Evolutionary conservation across 2,888 invertebrate species (phyloP).

Genomic region (Drosophila peninsularis): DNA sequence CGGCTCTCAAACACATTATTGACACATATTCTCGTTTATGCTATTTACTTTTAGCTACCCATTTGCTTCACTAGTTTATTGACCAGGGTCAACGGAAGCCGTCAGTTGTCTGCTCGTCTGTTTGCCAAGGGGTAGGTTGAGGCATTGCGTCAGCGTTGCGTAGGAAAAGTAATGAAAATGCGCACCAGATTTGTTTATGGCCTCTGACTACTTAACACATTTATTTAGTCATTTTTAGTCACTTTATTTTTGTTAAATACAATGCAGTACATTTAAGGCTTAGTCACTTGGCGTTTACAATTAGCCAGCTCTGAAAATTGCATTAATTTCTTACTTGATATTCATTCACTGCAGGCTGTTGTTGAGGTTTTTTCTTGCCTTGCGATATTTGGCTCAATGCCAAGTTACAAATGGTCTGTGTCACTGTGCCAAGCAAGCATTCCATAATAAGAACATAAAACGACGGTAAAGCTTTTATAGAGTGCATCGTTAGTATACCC

Average conservation of each 20-base stretch:
- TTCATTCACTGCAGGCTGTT: constrained; percentile 17
- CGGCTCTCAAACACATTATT: constrained; percentile 38
- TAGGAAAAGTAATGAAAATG: constrained; percentile 51
- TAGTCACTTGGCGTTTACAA: constrained; percentile 36
- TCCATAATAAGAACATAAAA: constrained; percentile 27
- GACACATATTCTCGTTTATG: constrained; percentile 55
- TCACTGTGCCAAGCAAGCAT: constrained; percentile 40
- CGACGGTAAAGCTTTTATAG: neutral
- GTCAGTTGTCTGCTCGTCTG: constrained; percentile 43
- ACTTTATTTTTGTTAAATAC: constrained; percentile 21
- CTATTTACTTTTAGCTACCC: constrained; percentile 47
- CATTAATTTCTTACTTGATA: constrained; percentile 27
- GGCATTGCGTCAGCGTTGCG: constrained; percentile 66
- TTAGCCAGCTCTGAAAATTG: constrained; percentile 26
- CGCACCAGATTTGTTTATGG: constrained; percentile 48
- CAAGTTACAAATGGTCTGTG: constrained; percentile 51
- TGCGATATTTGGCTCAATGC: constrained; percentile 47
- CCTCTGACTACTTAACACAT: constrained; percentile 58
- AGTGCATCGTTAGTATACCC: constrained; percentile 14
- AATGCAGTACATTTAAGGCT: constrained; percentile 23
- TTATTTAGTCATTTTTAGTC: constrained; percentile 42
- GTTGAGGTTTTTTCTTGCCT: constrained; percentile 1
- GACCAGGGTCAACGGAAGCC: constrained; percentile 75
- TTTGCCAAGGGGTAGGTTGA: constrained; percentile 2
- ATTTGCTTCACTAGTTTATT: constrained; percentile 57